A percentile compares a stretch with the other conserved stretches of the same genome.
Evolutionary conservation across 1,140 invertebrate genomes (phyloP).

Genomic region (Dendroctonus ponderosae): DNA sequence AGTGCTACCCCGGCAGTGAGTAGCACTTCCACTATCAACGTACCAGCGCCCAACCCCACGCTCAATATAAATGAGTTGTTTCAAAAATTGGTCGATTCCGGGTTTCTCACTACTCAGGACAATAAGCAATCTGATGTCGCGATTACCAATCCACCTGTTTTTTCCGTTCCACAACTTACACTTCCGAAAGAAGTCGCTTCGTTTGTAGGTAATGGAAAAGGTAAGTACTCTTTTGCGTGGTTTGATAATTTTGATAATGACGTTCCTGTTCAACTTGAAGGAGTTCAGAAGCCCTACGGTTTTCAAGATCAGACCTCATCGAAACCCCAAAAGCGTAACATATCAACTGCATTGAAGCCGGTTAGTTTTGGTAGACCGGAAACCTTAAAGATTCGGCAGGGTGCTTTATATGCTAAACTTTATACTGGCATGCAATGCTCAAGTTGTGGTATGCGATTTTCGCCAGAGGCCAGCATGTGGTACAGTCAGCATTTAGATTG

Average conservation of each 20-base stretch:
- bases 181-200: too few relatives aligned
- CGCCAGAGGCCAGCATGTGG: conserved; percentile 79
- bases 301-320: conserved; percentile 6
- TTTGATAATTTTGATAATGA: too few relatives aligned
- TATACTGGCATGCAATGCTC: conserved; percentile 92
- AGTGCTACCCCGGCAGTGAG: conserved; percentile 39
- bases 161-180: too few relatives aligned
- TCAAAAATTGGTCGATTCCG: conserved; percentile 77
- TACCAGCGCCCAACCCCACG: conserved; percentile 35
- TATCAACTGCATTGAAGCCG: conserved; percentile 53
- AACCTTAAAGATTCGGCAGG: conserved; percentile 73
- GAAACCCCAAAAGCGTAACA: conserved; percentile 32
- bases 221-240: too few relatives aligned
- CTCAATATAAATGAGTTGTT: conserved; percentile 78
- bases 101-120: conserved; percentile 65
- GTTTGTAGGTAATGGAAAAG: too few relatives aligned
- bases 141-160: too few relatives aligned
- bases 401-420: conserved; percentile 64
- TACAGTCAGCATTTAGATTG: conserved; percentile 95
- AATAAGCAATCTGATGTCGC: too few relatives aligned
- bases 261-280: too few relatives aligned
- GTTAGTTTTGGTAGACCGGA: conserved; percentile 68
- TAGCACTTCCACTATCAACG: too few relatives aligned
- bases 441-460: conserved; percentile 89
- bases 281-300: too few relatives aligned